Conservation (phyloP, 2,797 vertebrate species). For the Novumbra hubbsi region DNA sequence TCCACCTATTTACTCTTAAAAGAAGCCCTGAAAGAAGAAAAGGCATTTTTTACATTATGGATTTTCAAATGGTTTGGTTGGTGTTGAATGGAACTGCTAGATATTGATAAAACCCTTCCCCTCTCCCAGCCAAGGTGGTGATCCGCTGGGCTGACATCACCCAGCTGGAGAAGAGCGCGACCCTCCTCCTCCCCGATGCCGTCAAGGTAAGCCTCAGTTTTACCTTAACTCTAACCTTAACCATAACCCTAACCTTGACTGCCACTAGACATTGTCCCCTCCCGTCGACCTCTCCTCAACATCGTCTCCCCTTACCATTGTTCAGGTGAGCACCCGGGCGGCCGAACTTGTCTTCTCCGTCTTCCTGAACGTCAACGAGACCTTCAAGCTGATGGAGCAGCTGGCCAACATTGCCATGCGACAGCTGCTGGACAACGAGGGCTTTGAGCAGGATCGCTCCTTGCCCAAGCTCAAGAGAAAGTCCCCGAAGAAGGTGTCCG, state of each 20-base stretch:
- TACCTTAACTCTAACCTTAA: neutral
- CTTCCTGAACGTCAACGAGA: constrained; percentile 96
- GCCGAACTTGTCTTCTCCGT: constrained; percentile 93
- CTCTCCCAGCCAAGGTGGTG: constrained; percentile 85
- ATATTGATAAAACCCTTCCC: constrained; percentile 16
- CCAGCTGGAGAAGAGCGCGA: constrained; percentile 93
- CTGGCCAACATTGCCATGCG: constrained; percentile 98
- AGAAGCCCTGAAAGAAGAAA: neutral
- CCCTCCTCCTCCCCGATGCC: constrained; percentile 87
- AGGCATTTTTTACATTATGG: neutral
- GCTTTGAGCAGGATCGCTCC: constrained; percentile 93
- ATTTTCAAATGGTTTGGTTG: constrained; percentile 1
- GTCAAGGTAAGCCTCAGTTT: constrained; percentile 84
- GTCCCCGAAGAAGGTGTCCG: constrained; percentile 93
- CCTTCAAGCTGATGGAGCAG: constrained; percentile 96
- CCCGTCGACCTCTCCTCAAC: neutral
- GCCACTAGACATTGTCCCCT: neutral
- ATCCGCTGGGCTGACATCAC: constrained; percentile 98
- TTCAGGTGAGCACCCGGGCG: constrained; percentile 84
- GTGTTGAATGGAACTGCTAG: neutral
- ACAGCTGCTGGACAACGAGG: constrained; percentile 96
- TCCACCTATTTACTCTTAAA: too few species aligned
- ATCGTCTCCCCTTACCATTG: too few species aligned
- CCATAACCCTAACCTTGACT: too few species aligned
- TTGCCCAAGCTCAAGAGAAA: constrained; percentile 96